phyloP scores from a whole-genome alignment of 1,140 invertebrate genomes.

The Euura saliciscinereae region DNA sequence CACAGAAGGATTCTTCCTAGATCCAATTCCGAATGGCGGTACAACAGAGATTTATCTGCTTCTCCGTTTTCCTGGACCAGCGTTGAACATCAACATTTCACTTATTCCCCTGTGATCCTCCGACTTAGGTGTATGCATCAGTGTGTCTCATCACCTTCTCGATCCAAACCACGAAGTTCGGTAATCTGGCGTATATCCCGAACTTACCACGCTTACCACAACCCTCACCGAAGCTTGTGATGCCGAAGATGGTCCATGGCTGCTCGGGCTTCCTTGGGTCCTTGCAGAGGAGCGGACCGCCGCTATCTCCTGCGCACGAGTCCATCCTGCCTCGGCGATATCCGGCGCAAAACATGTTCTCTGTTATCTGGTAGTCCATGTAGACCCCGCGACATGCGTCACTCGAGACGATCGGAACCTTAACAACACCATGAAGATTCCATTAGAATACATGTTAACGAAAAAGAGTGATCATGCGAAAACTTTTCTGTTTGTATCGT shows the following conservation, averaged over 20 bases:
- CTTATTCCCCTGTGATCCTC: too few species aligned
- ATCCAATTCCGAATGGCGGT: too few species aligned
- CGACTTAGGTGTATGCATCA: conserved; percentile 19
- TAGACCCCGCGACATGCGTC: conserved; percentile 79
- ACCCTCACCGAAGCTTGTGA: conserved; percentile 94
- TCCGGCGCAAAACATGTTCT: conserved; percentile 91
- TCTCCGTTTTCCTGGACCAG: too few species aligned
- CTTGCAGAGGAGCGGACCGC: conserved; percentile 80
- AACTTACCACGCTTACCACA: conserved; percentile 90
- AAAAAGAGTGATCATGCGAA: too few species aligned
- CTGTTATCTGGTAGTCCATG: conserved; percentile 79
- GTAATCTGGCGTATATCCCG: conserved; percentile 88
- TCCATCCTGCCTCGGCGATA: conserved; percentile 77
- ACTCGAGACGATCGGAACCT: conserved; percentile 82
- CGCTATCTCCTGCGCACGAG: conserved; percentile 90
- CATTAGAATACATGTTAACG: too few species aligned
- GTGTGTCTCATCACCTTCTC: conserved; percentile 64
- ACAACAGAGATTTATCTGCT: too few species aligned
- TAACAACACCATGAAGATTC: conserved; percentile 34
- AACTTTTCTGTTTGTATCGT: too few species aligned
- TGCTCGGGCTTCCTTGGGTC: conserved; percentile 60
- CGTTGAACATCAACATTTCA: too few species aligned
- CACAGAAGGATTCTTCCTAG: too few species aligned
- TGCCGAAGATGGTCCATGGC: conserved; percentile 83
- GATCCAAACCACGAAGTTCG: conserved; percentile 89